phyloP scores from a whole-genome alignment of 92 coral and sea anemone genomes.

The Phenganax marumi region DNA sequence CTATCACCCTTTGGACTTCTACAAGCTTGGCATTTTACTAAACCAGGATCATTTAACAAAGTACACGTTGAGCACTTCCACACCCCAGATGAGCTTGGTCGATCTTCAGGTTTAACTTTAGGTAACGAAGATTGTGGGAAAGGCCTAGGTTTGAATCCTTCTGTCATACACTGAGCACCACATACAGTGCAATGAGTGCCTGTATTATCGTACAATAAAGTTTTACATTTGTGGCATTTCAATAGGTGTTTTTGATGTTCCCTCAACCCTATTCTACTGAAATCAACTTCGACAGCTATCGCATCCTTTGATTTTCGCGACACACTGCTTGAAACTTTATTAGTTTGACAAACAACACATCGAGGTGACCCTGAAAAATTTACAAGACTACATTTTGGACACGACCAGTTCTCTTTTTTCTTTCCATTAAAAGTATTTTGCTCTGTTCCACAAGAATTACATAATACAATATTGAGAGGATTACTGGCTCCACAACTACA shows the following conservation, averaged over 20 bases:
- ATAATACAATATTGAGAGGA: constrained; percentile 47
- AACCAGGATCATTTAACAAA: constrained; percentile 63
- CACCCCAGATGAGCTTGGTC: constrained; percentile 52
- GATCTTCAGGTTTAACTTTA: constrained; percentile 51
- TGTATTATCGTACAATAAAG: constrained; percentile 75
- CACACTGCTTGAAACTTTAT: not conserved
- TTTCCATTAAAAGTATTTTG: constrained; percentile 29
- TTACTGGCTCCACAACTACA: constrained; percentile 65
- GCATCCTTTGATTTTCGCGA: constrained; percentile 16
- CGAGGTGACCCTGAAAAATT: constrained; percentile 50
- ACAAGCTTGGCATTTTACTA: constrained; percentile 67
- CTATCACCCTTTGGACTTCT: constrained; percentile 48
- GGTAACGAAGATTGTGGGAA: constrained; percentile 91
- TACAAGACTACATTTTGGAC: constrained; percentile 66
- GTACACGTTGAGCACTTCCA: constrained; percentile 90
- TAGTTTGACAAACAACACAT: constrained; percentile 69
- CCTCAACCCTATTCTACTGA: constrained; percentile 61
- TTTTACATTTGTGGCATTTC: constrained; percentile 87
- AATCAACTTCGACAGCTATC: constrained; percentile 51
- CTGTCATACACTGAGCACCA: constrained; percentile 71
- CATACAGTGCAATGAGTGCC: constrained; percentile 76
- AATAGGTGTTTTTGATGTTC: constrained; percentile 69
- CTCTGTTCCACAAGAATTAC: constrained; percentile 72
- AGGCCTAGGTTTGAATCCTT: constrained; percentile 94
- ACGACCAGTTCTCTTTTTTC: constrained; percentile 64